phyloP scores from a whole-genome alignment of 2,888 invertebrate genomes.

The Emmelina monodactyla region DNA sequence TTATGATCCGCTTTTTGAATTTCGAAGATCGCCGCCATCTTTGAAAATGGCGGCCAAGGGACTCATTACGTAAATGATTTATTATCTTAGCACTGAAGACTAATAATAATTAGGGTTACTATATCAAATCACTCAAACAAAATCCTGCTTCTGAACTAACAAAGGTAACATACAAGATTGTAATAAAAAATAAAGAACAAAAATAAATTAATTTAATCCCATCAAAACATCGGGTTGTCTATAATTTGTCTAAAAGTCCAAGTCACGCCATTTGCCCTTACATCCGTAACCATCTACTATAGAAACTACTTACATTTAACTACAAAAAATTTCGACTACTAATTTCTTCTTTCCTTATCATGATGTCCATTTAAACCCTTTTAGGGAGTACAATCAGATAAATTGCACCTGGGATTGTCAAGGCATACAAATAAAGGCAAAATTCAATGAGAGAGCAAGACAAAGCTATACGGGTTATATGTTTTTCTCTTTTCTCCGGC shows the following conservation, averaged over 20 bases:
- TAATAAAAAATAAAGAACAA: no score
- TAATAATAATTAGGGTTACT: no score
- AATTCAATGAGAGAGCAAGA: neutral
- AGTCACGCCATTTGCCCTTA: neutral
- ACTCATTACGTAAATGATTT: no score
- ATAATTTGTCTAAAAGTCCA: constrained; percentile 3
- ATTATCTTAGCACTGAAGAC: no score
- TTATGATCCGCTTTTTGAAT: constrained; percentile 35
- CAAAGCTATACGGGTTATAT: neutral
- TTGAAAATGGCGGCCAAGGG: no score
- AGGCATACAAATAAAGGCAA: constrained; percentile 7
- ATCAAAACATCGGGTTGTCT: no score
- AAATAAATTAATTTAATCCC: no score
- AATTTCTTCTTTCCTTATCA: constrained; percentile 23
- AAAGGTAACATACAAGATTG: no score
- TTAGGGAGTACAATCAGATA: constrained; percentile 52
- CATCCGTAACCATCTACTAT: neutral
- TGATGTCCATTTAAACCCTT: constrained; percentile 47
- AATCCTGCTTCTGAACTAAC: no score
- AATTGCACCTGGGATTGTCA: constrained; percentile 51
- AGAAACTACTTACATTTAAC: neutral
- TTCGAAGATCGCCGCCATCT: no score
- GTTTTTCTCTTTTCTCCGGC: neutral
- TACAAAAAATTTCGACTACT: constrained; percentile 9
- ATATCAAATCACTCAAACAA: no score